Conservation (phyloP, 1,140 invertebrate genomes). For the Leptopilina clavipes region DNA sequence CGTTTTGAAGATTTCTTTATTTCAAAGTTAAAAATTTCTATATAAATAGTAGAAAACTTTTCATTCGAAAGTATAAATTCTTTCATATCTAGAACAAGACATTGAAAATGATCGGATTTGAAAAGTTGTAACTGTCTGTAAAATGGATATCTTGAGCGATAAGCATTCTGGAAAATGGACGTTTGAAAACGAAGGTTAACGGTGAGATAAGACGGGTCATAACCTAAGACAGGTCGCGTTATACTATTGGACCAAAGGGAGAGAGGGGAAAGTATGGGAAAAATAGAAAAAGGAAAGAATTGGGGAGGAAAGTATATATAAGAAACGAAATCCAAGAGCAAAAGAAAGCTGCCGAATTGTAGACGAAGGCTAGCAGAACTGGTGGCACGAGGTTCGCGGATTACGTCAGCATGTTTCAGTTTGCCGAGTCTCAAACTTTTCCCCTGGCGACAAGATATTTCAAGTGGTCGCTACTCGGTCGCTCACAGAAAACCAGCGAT, state of each 20-base stretch:
- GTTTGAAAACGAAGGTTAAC: constrained; percentile 34
- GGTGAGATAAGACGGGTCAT: constrained; percentile 18
- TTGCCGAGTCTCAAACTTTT: constrained; percentile 67
- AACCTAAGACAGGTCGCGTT: constrained; percentile 22
- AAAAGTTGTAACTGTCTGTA: constrained; percentile 7
- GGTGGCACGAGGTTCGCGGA: constrained; percentile 59
- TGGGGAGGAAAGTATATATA: constrained; percentile 30
- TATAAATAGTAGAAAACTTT: too few species aligned
- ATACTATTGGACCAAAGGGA: constrained; percentile 18
- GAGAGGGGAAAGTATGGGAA: constrained; percentile 35
- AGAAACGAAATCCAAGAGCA: constrained; percentile 51
- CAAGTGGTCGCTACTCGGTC: constrained; percentile 66
- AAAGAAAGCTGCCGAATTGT: constrained; percentile 50
- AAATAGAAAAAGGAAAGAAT: not conserved
- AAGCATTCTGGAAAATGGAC: constrained; percentile 14
- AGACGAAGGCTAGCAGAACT: constrained; percentile 24
- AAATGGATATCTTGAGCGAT: constrained; percentile 24
- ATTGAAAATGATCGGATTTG: not conserved
- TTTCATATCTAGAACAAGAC: not conserved
- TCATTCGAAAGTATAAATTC: not conserved
- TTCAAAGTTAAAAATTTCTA: too few species aligned
- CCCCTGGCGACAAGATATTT: constrained; percentile 71
- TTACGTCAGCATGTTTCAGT: constrained; percentile 73
- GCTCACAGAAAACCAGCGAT: constrained; percentile 57
- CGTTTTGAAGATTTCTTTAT: too few species aligned